phyloP scores from a whole-genome alignment of 2,888 invertebrate species.

The Andrena camellia region DNA sequence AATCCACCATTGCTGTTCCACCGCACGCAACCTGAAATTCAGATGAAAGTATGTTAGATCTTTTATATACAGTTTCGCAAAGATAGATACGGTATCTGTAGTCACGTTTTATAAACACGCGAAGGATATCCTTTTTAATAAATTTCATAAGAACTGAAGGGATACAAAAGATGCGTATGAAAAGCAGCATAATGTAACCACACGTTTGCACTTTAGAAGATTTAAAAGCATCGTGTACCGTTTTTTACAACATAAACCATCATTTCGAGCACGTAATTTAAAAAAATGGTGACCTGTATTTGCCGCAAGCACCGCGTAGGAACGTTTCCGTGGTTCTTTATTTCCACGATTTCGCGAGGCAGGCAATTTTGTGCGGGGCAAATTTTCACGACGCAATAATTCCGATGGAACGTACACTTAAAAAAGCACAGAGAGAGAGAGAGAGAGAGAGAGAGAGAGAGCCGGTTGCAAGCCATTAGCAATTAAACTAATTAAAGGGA shows the following conservation, averaged over 20 bases:
- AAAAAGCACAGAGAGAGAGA: not conserved
- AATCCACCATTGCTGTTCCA: not conserved
- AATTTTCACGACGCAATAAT: conserved; percentile 16
- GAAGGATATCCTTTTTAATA: not conserved
- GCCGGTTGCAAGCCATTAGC: not conserved
- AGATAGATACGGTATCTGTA: not conserved
- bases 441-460: not conserved
- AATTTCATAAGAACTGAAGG: not conserved
- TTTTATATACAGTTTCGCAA: not conserved
- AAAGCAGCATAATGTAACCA: conserved; percentile 23
- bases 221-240: not conserved
- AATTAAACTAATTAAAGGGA: conserved; percentile 33
- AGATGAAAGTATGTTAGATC: not conserved
- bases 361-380: not conserved
- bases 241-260: conserved; percentile 5
- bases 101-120: not conserved
- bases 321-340: not conserved
- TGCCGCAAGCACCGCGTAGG: conserved; percentile 4
- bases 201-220: conserved; percentile 16
- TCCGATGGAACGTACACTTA: conserved; percentile 12
- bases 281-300: conserved; percentile 31
- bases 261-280: conserved; percentile 29
- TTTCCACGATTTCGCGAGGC: not conserved
- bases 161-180: not conserved
- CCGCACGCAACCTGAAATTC: not conserved